Evolutionary conservation across 2,797 vertebrate species (phyloP), one percentile per base, ranked within the genome.

Genomic region (Austrolebias charrua): DNA sequence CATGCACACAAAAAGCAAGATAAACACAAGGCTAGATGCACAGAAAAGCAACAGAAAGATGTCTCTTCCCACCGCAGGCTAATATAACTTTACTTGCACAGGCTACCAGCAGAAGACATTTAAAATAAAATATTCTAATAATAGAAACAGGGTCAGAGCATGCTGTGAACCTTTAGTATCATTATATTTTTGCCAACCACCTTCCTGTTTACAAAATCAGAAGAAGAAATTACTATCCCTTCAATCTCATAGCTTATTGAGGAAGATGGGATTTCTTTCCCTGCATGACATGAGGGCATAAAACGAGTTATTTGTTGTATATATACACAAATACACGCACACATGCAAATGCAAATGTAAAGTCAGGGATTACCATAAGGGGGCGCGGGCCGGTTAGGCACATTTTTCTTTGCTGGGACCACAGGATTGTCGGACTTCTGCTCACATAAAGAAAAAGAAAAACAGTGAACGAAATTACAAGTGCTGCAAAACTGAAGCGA

Each of bases 351-450:
- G 51, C 13, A 28, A 12, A 63, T 24, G 1, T 8, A 54, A n/a
- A n/a, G 44, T 48, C 2, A 2, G 55, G 29, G 33, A 94, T 95
- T 94, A 99, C 96, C 95, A 71, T 96, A 96, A 66, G 96, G 95
- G 79, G 95, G 95, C 56, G 95, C 95, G 74, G 96, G 96, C 69
- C 96, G 91, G 46, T 94, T 94, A 55, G 96, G 96, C 50, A 94
- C 82, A 61, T 90, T 93, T 83, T 97, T 96, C 93, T 97, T 97
- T 50, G 95, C 94, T 52, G 95, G 94, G 29, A 94, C 91, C 0
- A 91, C 93, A 4, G 95, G 94, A 55, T 93, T 95, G 75, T 96
- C 94, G 11, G 92, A 90, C 82, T 96, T 96, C 90, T 92, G 92
- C 87, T 92, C 90, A 86, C 53, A 76, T 63, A 76, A 19, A 38